phyloP scores from a whole-genome alignment of 2,797 vertebrate species.

The Carduelis carduelis region DNA sequence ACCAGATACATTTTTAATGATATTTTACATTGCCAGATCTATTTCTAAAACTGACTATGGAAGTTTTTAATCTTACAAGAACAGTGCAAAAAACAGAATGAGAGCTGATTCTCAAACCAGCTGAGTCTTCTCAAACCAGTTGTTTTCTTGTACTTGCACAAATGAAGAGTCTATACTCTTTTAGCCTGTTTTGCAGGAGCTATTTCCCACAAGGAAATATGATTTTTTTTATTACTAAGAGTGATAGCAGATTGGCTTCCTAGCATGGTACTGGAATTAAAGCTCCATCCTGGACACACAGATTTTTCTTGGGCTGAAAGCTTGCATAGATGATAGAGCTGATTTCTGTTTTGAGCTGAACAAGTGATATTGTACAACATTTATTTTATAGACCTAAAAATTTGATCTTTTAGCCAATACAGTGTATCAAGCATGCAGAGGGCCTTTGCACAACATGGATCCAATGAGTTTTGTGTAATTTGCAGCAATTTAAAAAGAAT shows the following conservation, averaged over 20 bases:
- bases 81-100: neutral
- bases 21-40: neutral
- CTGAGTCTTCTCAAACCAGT: neutral
- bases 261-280: neutral
- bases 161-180: neutral
- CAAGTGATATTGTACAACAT: rapidly evolving
- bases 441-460: neutral
- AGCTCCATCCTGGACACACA: neutral
- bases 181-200: neutral
- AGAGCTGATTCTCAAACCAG: neutral
- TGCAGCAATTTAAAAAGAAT: neutral
- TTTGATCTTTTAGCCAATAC: neutral
- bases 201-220: neutral
- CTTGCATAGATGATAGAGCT: neutral
- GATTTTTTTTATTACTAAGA: neutral
- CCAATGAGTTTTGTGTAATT: neutral
- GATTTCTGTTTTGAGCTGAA: neutral
- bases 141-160: neutral
- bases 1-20: neutral
- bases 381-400: neutral
- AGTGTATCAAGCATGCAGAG: neutral
- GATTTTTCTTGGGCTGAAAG: neutral
- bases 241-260: neutral
- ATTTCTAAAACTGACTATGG: neutral
- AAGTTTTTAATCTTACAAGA: neutral